Evolutionary conservation across 1,140 invertebrate species (phyloP), one percentile per base, ranked within the genome.

Genomic region (Hyles vespertilio): DNA sequence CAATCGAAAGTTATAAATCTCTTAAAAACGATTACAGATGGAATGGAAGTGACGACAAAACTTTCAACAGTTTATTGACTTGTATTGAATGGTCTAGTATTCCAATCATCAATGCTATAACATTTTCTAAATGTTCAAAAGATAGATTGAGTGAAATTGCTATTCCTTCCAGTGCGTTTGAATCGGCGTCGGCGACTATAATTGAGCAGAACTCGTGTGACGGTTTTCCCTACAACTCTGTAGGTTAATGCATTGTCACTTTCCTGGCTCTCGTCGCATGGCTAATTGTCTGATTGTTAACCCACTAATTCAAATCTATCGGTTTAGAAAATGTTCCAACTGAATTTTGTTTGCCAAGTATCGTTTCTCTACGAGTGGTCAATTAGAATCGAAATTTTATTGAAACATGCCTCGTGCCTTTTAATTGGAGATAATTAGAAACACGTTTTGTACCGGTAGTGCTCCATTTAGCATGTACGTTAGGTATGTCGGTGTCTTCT

Each of bases 241-340:
- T 82, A 77, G 82, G 82, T 87, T 84, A 87, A 84, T 87, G 81
- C 77, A 84, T 83, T 83, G 80, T 84, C 81, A 72, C 84, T 87
- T 87, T 87, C 84, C 80, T 82, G 69, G 53, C 72, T 77, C 70
- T 74, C 72, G 63, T 64, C 71, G 81, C 79, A 86, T 87, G 74
- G 74, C 74, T 87, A 87, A 87, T 86, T 84, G 80, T 84, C 66
- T 59, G 75, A 80, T 79, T 78, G 83, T 80, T 85, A 83, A 84
- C 83, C 81, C 63, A 86, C 81, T 84, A 86, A 86, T 87, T 87
- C 84, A 74, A 84, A 81, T 79, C 61, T 64, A 70, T 74, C 72
- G 55, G 68, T 64, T 75, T 77, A 77, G 74, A 81, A 79, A 80
- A 73, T 70, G 63, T 67, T 62, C 64, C 57, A 69, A 46, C 56